A percentile compares a stretch with the other conserved stretches of the same genome.
Conservation (phyloP, 2,888 invertebrate species). For the Xanthia togata region DNA sequence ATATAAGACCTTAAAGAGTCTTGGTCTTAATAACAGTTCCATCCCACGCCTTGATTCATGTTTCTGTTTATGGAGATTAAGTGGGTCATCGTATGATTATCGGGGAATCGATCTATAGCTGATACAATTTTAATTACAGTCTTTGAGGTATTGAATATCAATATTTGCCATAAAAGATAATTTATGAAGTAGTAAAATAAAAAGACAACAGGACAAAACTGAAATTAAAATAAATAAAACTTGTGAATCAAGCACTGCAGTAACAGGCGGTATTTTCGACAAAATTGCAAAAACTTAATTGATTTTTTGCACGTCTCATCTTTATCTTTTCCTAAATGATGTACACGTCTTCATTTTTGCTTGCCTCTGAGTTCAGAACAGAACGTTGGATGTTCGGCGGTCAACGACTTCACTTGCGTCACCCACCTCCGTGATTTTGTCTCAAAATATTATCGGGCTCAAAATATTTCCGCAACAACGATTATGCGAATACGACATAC, state of each 20-base stretch:
- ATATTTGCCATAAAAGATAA: neutral
- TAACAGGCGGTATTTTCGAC: neutral
- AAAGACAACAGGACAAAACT: neutral
- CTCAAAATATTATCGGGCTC: constrained; percentile 46
- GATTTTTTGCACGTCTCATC: constrained; percentile 21
- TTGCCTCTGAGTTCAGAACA: constrained; percentile 20
- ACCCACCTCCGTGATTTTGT: constrained; percentile 41
- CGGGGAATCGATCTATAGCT: constrained; percentile 8
- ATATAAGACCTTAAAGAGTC: constrained; percentile 66
- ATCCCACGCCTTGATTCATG: constrained; percentile 62
- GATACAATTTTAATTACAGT: constrained; percentile 19
- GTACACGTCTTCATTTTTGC: constrained; percentile 24
- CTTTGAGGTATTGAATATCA: constrained; percentile 5
- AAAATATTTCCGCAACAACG: constrained; percentile 26
- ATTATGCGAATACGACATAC: constrained; percentile 23
- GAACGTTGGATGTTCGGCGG: constrained; percentile 48
- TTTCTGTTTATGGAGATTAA: constrained; percentile 49
- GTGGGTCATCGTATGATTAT: constrained; percentile 60
- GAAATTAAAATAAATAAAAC: neutral
- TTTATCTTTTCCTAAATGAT: constrained; percentile 26
- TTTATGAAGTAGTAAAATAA: constrained; percentile 2
- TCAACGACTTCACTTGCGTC: constrained; percentile 65
- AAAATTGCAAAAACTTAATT: constrained; percentile 16
- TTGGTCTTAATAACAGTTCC: constrained; percentile 60
- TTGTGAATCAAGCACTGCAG: neutral